Base-by-base conservation (phyloP, 2,888 invertebrate genomes). In the Pristionchus exspectatus region DNA sequence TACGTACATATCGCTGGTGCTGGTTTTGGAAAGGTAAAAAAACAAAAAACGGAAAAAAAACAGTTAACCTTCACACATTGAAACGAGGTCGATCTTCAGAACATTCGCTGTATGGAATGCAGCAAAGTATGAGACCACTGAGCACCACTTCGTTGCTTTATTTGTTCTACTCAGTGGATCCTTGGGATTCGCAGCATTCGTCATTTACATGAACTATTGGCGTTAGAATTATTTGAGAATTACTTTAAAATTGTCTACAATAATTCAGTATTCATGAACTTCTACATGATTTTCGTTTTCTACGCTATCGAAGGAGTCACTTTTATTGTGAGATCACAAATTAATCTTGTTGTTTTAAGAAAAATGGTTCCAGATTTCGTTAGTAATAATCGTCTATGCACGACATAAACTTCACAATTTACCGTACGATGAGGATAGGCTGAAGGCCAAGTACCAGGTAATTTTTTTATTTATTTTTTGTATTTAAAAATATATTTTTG, bases 1-100 rank as follows among this genome's bases (percentile, higher is more conserved):
- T 14, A 77, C 30, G 1, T 44, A 24, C 30, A 24, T 77, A 5
- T 77, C 77, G 7, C n/a, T 77, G 10, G 77, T 38, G 24, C 12
- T 77, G 21, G 77, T 44, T 24, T 24, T 77, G 30, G 77, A 77
- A 24, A 77, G 77, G 77, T 77, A n/a, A n/a, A n/a, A n/a, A n/a
- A n/a, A n/a, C n/a, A n/a, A n/a, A n/a, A n/a, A n/a, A n/a, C n/a
- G n/a, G n/a, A n/a, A n/a, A n/a, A n/a, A n/a, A n/a, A n/a, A n/a
- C 16, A 10, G 44, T 30, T 9, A 50, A 1, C 44, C 9, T n/a
- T n/a, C 1, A 24, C 0, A n/a, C n/a, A n/a, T n/a, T 44, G 16
- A 16, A 30, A 30, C 1, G 27, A 27, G 27, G 27, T 14, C 27
- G 69, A 30, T 3, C 4, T 74, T 38, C 24, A 74, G 74, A 74